phyloP scores from a whole-genome alignment of 92 coral and sea anemone genomes.

The Siderastrea radians region DNA sequence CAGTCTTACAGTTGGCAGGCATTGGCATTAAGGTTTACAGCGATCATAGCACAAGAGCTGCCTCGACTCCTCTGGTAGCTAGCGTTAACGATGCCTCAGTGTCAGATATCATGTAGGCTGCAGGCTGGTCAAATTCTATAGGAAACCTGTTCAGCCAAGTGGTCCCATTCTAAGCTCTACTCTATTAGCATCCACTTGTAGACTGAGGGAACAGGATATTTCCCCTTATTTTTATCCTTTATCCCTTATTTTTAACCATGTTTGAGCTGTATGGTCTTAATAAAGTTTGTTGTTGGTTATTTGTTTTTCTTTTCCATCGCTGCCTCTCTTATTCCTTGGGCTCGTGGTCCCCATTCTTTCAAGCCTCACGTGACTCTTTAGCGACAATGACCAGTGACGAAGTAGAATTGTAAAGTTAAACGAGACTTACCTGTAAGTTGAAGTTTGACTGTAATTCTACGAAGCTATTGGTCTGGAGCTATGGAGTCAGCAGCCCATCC shows the following conservation, averaged over 20 bases:
- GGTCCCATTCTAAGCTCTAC: not conserved
- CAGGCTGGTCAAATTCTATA: constrained; percentile 40
- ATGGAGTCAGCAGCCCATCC: too few species aligned
- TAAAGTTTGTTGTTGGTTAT: not conserved
- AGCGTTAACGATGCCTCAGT: constrained; percentile 19
- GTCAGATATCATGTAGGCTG: constrained; percentile 41
- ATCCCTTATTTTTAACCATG: too few species aligned
- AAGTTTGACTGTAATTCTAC: too few species aligned
- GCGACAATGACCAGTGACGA: too few species aligned
- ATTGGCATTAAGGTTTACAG: constrained; percentile 32
- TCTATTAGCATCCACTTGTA: not conserved
- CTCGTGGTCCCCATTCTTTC: too few species aligned
- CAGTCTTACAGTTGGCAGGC: constrained; percentile 24
- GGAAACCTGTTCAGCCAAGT: not conserved
- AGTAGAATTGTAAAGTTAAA: too few species aligned
- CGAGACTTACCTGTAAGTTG: too few species aligned
- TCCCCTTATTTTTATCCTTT: not conserved
- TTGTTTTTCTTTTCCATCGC: not conserved
- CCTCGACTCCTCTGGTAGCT: constrained; percentile 40
- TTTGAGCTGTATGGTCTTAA: not conserved
- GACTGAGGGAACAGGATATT: not conserved
- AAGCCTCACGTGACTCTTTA: too few species aligned
- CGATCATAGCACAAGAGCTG: constrained; percentile 54
- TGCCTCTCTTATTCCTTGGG: too few species aligned
- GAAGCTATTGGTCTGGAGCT: too few species aligned